Evolutionary conservation across 2,888 invertebrate genomes (phyloP), one percentile per base, ranked within the genome.

Genomic region (Peribatodes rhomboidaria): DNA sequence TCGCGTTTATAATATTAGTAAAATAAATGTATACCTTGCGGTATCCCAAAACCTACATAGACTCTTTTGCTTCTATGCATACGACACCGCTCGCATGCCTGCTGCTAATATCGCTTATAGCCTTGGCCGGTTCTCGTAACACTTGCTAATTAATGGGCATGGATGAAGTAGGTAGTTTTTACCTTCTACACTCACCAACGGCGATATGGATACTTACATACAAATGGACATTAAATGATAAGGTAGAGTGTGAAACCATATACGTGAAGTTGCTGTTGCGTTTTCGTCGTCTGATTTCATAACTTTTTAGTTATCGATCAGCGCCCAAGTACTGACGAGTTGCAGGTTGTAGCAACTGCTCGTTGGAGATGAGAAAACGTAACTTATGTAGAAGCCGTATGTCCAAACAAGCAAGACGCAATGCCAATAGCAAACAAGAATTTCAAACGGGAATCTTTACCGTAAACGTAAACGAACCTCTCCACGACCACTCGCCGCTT

Each of bases 91-190:
- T 53, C 52, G 65, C 55, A 60, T 60, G 55, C 50, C 11, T 54
- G 52, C 61, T 57, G 58, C 65, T 56, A 65, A 72, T 63, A 57
- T 76, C 80, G 72, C 78, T n/a, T n/a, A 78, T 76, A 81, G 82
- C 75, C 73, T 74, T 76, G 71, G 61, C 69, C 61, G 64, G 68
- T 77, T 80, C 77, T 80, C 71, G 77, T 76, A 82, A 81, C 75
- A 68, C 71, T 75, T 72, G 76, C 74, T 84, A 84, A 83, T 85
- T 82, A 84, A 82, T 79, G 72, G 78, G 81, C 75, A 77, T 75
- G 53, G 60, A 33, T 31, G 39, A 31, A 42, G 53, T 55, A 56
- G 50, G 44, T 37, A 50, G 18, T 42, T 20, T 20, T 16, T 18
- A 58, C 27, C 37, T 57, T 56, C 11, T 22, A 46, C 27, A 44